Percentiles rank a stretch among this genome's conserved stretches.
Evolutionary conservation across 2,888 invertebrate genomes (phyloP).

Genomic region (Ashinkailepas kermadecensis): DNA sequence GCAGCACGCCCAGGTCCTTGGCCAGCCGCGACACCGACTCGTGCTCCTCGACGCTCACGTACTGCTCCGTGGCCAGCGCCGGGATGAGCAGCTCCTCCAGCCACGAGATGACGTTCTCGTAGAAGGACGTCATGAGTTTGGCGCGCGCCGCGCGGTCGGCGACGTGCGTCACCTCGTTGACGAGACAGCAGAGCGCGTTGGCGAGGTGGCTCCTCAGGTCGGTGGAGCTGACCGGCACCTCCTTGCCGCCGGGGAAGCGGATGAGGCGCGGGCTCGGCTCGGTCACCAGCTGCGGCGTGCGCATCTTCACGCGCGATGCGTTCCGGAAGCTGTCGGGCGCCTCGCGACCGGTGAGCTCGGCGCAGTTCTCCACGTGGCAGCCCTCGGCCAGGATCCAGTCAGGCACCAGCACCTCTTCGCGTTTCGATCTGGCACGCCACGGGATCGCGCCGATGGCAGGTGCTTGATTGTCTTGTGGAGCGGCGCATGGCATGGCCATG

Average conservation of each 20-base stretch:
- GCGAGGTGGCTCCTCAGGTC: neutral
- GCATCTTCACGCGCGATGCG: neutral
- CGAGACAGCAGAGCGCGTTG: slow-evolving; percentile 2
- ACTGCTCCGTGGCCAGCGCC: neutral
- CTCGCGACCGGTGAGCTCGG: slow-evolving; percentile 16
- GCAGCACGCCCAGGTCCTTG: neutral
- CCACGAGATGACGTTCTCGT: slow-evolving; percentile 11
- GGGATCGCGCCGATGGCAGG: neutral
- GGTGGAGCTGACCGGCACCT: slow-evolving; percentile 5
- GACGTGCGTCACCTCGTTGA: slow-evolving; percentile 4
- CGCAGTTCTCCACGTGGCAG: slow-evolving; percentile 17
- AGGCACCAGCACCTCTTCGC: slow-evolving; percentile 3
- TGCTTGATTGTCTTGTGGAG: neutral
- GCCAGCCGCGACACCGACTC: slow-evolving; percentile 1
- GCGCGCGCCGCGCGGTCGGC: neutral
- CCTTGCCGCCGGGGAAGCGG: slow-evolving; percentile 4
- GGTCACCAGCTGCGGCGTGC: neutral
- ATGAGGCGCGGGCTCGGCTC: neutral
- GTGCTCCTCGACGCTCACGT: slow-evolving; percentile 4
- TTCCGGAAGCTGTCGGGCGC: neutral
- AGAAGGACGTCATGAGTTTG: slow-evolving; percentile 1
- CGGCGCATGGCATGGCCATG: neutral
- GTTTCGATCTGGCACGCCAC: neutral
- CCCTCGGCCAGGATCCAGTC: slow-evolving; percentile 17
- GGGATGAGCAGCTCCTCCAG: slow-evolving; percentile 4